phyloP scores from a whole-genome alignment of 2,797 vertebrate genomes.

The Xiphorhynchus erythropygius region DNA sequence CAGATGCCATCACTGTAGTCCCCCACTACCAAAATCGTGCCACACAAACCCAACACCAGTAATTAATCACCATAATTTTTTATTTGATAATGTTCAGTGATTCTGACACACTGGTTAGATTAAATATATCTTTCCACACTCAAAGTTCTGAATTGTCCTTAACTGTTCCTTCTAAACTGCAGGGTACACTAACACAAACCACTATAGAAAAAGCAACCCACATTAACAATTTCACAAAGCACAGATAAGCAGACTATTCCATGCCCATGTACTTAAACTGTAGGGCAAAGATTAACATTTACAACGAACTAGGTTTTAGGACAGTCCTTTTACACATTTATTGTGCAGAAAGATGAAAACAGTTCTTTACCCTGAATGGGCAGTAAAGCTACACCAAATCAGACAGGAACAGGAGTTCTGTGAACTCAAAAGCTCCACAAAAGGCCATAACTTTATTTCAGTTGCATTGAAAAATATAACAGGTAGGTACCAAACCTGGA shows the following conservation, averaged over 20 bases:
- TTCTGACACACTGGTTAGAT: not conserved
- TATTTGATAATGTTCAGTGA: not conserved
- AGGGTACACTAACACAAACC: not conserved
- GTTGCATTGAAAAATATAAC: not conserved
- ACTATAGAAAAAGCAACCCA: not conserved
- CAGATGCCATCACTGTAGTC: not conserved
- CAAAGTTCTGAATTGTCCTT: not conserved
- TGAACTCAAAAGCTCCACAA: not conserved
- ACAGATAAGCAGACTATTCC: not conserved
- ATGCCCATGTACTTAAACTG: not conserved
- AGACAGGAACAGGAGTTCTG: rapidly evolving
- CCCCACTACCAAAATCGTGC: not conserved
- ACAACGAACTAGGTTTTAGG: not conserved
- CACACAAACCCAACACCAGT: not conserved
- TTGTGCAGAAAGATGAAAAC: not conserved
- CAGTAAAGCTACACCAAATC: not conserved
- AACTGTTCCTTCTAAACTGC: not conserved
- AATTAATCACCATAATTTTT: not conserved
- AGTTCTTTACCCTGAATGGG: not conserved
- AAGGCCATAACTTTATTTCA: not conserved
- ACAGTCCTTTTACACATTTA: not conserved
- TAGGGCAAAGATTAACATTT: not conserved
- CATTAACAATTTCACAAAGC: not conserved
- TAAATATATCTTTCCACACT: not conserved
- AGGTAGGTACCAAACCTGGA: not conserved